Conservation (phyloP, 1,140 invertebrate species). For the Drosophila quadrilineata region DNA sequence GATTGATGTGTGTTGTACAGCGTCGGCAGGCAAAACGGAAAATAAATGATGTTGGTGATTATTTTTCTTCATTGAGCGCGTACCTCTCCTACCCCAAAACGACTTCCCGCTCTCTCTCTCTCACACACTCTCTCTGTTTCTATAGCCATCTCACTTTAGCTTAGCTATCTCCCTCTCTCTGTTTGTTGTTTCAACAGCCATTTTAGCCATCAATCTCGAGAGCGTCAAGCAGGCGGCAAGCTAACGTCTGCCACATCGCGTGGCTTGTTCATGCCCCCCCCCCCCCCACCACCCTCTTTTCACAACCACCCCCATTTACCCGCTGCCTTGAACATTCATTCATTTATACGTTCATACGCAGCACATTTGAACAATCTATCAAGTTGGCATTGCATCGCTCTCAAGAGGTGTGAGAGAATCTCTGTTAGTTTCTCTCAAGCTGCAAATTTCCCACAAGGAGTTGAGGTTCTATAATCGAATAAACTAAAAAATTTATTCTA, state of each 20-base stretch:
- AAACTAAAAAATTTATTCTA: no score
- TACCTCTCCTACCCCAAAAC: no score
- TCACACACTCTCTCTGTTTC: not conserved
- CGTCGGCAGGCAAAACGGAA: slow-evolving; percentile 75
- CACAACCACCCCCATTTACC: not conserved
- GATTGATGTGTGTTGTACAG: slow-evolving; percentile 72
- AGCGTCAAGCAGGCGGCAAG: slow-evolving; percentile 49
- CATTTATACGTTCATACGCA: slow-evolving; percentile 54
- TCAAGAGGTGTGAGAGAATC: slow-evolving; percentile 6
- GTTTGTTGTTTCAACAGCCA: slow-evolving; percentile 70
- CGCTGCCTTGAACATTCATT: slow-evolving; percentile 40
- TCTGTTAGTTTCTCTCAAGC: not conserved
- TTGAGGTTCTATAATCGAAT: no score
- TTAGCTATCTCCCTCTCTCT: not conserved
- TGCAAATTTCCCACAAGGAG: no score
- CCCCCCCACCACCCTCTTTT: no score
- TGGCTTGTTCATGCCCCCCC: not conserved
- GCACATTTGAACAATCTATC: slow-evolving; percentile 69
- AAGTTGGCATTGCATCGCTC: slow-evolving; percentile 25
- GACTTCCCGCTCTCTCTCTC: not conserved
- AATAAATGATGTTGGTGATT: slow-evolving; percentile 79
- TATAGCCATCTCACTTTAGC: not conserved
- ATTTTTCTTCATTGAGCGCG: slow-evolving; percentile 75
- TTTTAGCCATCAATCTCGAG: slow-evolving; percentile 69
- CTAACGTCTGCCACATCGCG: slow-evolving; percentile 29